Percentiles rank a stretch among this genome's conserved stretches.
These are phyloP conservation scores for Myocastor coypus DNA, from an alignment of 2,113 vertebrate species.

Conservation along the genomic window DNA sequence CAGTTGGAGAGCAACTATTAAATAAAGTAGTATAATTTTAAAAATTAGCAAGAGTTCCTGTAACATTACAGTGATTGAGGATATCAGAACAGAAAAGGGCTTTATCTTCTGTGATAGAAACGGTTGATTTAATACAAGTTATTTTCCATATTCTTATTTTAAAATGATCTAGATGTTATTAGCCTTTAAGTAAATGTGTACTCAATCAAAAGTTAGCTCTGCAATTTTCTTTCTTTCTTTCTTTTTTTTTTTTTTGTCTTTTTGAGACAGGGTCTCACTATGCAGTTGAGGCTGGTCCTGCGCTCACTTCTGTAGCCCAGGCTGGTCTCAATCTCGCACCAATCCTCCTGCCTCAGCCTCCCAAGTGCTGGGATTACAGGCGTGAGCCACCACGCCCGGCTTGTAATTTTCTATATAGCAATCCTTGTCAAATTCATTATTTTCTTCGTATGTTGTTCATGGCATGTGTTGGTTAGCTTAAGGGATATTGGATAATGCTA, in stretches of 20 bases:
- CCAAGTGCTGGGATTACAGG: too few species aligned
- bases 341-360: too few species aligned
- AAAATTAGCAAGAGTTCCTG: constrained; percentile 61
- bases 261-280: too few species aligned
- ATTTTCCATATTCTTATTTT: constrained; percentile 6
- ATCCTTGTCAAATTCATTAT: constrained; percentile 54
- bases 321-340: too few species aligned
- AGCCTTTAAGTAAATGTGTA: background rate
- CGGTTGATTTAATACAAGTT: constrained; percentile 47
- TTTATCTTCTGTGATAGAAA: constrained; percentile 32
- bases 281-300: too few species aligned
- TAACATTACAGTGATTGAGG: constrained; percentile 50
- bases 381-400: too few species aligned
- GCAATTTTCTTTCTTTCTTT: too few species aligned
- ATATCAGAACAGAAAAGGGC: constrained; percentile 46
- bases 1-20: constrained; percentile 66
- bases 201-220: constrained; percentile 49
- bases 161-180: constrained; percentile 51
- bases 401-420: constrained; percentile 24
- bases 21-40: constrained; percentile 69
- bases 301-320: too few species aligned
- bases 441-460: background rate
- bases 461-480: constrained; percentile 17
- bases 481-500: background rate
- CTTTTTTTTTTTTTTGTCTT: too few species aligned